These are phyloP conservation scores for Drosophila lini DNA, from an alignment of 1,140 invertebrate genomes.

Conservation along the genomic window DNA sequence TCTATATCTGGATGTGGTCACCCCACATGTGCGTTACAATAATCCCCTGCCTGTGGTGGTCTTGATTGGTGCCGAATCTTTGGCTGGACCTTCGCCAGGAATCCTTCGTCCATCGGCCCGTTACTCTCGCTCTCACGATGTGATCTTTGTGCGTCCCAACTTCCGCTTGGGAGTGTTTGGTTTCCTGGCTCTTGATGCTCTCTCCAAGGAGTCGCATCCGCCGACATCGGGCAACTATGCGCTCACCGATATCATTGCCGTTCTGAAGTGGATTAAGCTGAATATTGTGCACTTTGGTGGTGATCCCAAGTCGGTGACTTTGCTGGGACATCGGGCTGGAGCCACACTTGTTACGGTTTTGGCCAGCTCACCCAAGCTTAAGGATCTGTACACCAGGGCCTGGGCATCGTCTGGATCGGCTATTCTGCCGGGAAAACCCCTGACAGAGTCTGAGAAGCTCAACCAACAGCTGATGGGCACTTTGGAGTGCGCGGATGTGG, in stretches of 20 bases:
- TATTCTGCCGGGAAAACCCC: slow-evolving; percentile 87
- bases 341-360: slow-evolving; percentile 91
- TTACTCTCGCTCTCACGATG: slow-evolving; percentile 89
- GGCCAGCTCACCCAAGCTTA: slow-evolving; percentile 86
- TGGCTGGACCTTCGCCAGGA: slow-evolving; percentile 90
- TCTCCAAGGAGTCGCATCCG: slow-evolving; percentile 89
- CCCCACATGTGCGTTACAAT: slow-evolving; percentile 89
- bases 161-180: slow-evolving; percentile 92
- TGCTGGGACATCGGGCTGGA: slow-evolving; percentile 92
- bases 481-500: slow-evolving; percentile 85
- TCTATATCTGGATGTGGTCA: slow-evolving; percentile 91
- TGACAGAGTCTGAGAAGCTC: slow-evolving; percentile 87
- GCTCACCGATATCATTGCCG: slow-evolving; percentile 91
- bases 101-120: slow-evolving; percentile 87
- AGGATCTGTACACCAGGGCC: slow-evolving; percentile 88
- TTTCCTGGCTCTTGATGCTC: slow-evolving; percentile 89
- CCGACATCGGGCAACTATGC: slow-evolving; percentile 94
- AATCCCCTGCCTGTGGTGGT: slow-evolving; percentile 92
- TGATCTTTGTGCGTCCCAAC: slow-evolving; percentile 93
- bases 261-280: slow-evolving; percentile 91
- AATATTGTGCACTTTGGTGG: slow-evolving; percentile 94
- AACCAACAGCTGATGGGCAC: slow-evolving; percentile 87
- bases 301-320: slow-evolving; percentile 89
- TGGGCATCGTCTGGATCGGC: slow-evolving; percentile 91
- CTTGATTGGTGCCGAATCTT: slow-evolving; percentile 90